Percentiles rank a stretch among this genome's conserved stretches.
These are phyloP conservation scores for Xyrichtys novacula DNA, from an alignment of 2,797 vertebrate species.

Conservation along the genomic window DNA sequence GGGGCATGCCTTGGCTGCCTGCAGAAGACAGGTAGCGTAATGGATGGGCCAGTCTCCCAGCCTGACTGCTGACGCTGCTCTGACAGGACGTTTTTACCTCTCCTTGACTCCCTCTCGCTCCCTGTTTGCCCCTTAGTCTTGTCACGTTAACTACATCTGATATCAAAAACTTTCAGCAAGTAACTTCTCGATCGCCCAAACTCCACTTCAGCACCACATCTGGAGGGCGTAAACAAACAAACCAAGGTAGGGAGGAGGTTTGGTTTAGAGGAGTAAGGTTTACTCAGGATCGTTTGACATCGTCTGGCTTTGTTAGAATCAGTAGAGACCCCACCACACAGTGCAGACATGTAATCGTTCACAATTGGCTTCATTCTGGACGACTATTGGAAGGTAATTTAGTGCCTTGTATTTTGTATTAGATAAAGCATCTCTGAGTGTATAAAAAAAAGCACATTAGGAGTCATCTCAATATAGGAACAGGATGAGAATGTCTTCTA, in stretches of 20 bases:
- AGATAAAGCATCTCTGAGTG: too few relatives aligned
- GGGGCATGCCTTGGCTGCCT: constrained; percentile 67
- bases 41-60: constrained; percentile 68
- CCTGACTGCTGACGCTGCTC: constrained; percentile 79
- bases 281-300: constrained; percentile 1
- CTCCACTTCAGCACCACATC: not conserved
- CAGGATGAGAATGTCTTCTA: too few relatives aligned
- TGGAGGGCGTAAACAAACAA: constrained; percentile 28
- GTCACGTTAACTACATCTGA: constrained; percentile 59
- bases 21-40: constrained; percentile 71
- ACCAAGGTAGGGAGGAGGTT: not conserved
- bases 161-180: constrained; percentile 33
- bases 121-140: constrained; percentile 38
- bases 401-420: too few relatives aligned
- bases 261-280: constrained; percentile 18
- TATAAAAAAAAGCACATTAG: too few relatives aligned
- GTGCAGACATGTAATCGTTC: too few relatives aligned
- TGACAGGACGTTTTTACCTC: constrained; percentile 74
- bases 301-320: not conserved
- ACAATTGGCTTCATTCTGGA: too few relatives aligned
- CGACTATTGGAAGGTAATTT: too few relatives aligned
- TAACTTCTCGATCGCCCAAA: constrained; percentile 16
- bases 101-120: constrained; percentile 55
- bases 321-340: not conserved
- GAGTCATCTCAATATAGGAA: too few relatives aligned